These are phyloP conservation scores for Agrenia bidenticulata DNA, from an alignment of 2,888 invertebrate genomes.

Conservation along the genomic window DNA sequence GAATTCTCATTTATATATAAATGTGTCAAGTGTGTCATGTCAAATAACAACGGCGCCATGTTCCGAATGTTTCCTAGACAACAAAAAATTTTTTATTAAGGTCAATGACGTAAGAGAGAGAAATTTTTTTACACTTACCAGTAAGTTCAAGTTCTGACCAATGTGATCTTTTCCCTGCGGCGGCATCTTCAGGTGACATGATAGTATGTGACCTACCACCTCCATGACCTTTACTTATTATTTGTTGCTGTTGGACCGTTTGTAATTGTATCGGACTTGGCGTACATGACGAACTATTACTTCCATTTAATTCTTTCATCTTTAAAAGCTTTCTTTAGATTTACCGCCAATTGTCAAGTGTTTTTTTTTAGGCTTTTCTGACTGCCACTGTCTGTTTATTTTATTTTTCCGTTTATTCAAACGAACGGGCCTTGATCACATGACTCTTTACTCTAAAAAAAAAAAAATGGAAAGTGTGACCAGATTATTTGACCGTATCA, in stretches of 20 bases:
- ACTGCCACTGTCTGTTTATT: too few species aligned
- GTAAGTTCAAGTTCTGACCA: constrained; percentile 91
- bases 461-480: too few species aligned
- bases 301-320: constrained; percentile 6
- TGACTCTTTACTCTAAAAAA: too few species aligned
- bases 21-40: constrained; percentile 86
- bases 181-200: constrained; percentile 90
- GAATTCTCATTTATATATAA: constrained; percentile 95
- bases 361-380: too few species aligned
- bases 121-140: constrained; percentile 59
- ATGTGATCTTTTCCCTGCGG: constrained; percentile 85
- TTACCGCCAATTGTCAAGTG: too few species aligned
- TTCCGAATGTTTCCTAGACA: constrained; percentile 86
- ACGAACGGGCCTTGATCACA: too few species aligned
- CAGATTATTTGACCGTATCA: too few species aligned
- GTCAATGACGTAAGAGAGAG: neutral
- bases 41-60: constrained; percentile 87
- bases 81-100: constrained; percentile 24
- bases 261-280: neutral
- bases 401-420: too few species aligned
- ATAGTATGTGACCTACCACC: constrained; percentile 69
- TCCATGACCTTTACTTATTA: neutral
- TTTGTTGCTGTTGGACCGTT: neutral
- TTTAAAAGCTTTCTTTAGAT: too few species aligned
- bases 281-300: constrained; percentile 9